These are phyloP conservation scores for Brachypteracias leptosomus DNA, from an alignment of 2,113 vertebrate species.

Conservation along the genomic window DNA sequence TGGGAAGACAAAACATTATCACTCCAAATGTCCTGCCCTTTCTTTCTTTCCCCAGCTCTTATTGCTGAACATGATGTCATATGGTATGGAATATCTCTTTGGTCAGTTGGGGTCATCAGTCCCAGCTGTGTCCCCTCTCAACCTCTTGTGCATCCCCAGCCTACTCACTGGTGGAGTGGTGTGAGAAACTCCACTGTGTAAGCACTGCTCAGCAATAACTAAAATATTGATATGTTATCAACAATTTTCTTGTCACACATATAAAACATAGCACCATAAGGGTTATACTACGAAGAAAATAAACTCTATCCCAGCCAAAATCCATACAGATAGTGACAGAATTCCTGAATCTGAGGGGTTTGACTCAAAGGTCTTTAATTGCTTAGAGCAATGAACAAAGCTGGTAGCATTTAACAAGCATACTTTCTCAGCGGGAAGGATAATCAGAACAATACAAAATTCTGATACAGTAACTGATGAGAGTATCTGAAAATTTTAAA, in stretches of 20 bases:
- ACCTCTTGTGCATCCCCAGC: background rate
- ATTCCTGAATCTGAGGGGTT: background rate
- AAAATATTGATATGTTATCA: too few species aligned
- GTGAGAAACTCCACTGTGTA: background rate
- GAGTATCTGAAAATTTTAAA: background rate
- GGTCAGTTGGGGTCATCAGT: background rate
- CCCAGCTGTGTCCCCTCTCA: background rate
- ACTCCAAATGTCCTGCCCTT: fast-evolving
- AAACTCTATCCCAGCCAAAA: background rate
- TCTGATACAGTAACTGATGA: background rate
- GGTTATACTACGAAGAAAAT: background rate
- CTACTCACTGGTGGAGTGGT: background rate
- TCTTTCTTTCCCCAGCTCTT: background rate
- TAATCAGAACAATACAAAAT: background rate
- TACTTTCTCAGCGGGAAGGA: background rate
- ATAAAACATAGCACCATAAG: background rate
- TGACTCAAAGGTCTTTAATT: background rate
- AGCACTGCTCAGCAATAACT: background rate
- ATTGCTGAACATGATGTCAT: too few species aligned
- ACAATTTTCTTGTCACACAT: background rate
- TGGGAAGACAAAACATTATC: background rate
- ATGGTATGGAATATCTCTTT: background rate
- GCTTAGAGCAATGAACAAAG: background rate
- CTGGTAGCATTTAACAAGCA: fast-evolving
- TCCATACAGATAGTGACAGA: background rate